A percentile compares a stretch with the other conserved stretches of the same genome.
Conservation (phyloP, 1,140 invertebrate species). For the Neuroterus valhalla region DNA sequence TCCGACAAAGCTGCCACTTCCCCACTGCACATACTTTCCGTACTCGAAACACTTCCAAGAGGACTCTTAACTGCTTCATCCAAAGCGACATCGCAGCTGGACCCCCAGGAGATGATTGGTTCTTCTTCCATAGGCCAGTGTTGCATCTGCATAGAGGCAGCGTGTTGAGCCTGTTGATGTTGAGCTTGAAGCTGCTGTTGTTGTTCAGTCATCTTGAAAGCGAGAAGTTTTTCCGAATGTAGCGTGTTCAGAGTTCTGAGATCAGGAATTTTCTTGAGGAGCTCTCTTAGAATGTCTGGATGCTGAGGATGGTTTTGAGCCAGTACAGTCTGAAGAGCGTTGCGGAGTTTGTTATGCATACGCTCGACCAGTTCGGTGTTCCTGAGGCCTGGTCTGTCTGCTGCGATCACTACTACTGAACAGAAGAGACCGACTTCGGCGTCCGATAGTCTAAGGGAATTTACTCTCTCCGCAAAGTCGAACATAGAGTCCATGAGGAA, state of each 20-base stretch:
- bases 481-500: constrained; percentile 98
- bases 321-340: constrained; percentile 90
- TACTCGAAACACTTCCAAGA: constrained; percentile 89
- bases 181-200: constrained; percentile 85
- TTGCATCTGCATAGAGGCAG: constrained; percentile 73
- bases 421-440: constrained; percentile 96
- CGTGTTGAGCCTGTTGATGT: constrained; percentile 63
- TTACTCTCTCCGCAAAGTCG: constrained; percentile 96
- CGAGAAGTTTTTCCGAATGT: constrained; percentile 95
- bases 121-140: constrained; percentile 74
- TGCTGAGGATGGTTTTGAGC: constrained; percentile 89
- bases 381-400: constrained; percentile 93
- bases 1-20: constrained; percentile 80
- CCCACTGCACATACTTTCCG: constrained; percentile 83
- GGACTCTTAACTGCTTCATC: constrained; percentile 89
- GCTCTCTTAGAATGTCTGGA: constrained; percentile 86
- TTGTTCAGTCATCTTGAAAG: constrained; percentile 93
- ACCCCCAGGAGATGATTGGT: constrained; percentile 78
- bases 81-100: constrained; percentile 80
- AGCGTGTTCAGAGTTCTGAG: constrained; percentile 95
- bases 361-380: constrained; percentile 94
- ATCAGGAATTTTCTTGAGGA: constrained; percentile 96
- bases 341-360: constrained; percentile 92
- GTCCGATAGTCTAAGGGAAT: constrained; percentile 91
- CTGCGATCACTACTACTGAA: constrained; percentile 94